Base-by-base conservation (phyloP, 2,113 vertebrate genomes). In the Coregonus clupeaformis region DNA sequence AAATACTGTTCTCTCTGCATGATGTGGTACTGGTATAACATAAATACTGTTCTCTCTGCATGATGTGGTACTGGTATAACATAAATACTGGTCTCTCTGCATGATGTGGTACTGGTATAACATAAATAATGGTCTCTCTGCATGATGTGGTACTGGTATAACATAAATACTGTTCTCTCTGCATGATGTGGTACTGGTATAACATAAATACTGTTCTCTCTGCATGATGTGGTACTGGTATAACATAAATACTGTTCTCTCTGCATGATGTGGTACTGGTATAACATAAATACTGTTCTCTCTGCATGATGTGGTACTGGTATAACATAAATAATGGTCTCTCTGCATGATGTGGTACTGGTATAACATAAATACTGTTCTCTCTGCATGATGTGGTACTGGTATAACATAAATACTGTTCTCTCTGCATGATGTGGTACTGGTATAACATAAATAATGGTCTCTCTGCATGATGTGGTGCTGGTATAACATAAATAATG, bases 401-500 rank as follows among this genome's bases (percentile, higher is more conserved):
- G 79, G 82, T 80, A 74, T 85, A 86, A 88, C 83, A 83, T n/a
- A n/a, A n/a, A n/a, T n/a, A n/a, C n/a, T n/a, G n/a, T n/a, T n/a
- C n/a, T n/a, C n/a, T 88, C 76, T 76, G 85, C 67, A 79, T 75
- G 75, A 84, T 3, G n/a, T 13, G 4, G 1, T 18, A 81, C 82
- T 69, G 79, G 82, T 80, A 74, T 85, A 86, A 88, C 83, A 83
- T n/a, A n/a, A n/a, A n/a, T n/a, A n/a, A n/a, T n/a, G n/a, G n/a
- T n/a, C n/a, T n/a, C n/a, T 88, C 76, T 76, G 85, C 67, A 79
- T 75, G 75, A 84, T 3, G n/a, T 13, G 4, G 1, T 18, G 80
- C 82, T 69, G 79, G 82, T 80, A 74, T 85, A 86, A 88, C 83
- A 83, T n/a, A n/a, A n/a, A n/a, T n/a, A n/a, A n/a, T n/a, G n/a